Conservation (phyloP, 2,888 invertebrate genomes). For the Pammene aurita region DNA sequence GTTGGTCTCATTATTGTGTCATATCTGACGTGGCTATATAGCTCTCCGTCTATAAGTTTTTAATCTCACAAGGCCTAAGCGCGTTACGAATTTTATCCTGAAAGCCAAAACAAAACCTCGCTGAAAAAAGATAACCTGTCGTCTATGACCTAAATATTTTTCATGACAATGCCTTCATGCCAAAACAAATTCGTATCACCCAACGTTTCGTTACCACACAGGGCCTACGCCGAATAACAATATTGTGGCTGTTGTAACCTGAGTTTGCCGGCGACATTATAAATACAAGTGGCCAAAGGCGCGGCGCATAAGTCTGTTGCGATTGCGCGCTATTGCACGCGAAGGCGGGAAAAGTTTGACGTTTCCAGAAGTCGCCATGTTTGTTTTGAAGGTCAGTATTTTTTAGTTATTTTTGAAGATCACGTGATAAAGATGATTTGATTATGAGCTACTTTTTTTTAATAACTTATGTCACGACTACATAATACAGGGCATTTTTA, state of each 20-base stretch:
- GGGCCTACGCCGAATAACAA: slow-evolving; percentile 74
- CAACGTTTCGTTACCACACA: slow-evolving; percentile 71
- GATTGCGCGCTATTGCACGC: slow-evolving; percentile 61
- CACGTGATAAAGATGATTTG: neutral
- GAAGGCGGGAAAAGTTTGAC: slow-evolving; percentile 74
- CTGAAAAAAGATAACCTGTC: too few species aligned
- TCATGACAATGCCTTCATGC: slow-evolving; percentile 43
- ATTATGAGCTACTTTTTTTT: neutral
- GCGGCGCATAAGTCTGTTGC: slow-evolving; percentile 67
- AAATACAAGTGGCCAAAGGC: slow-evolving; percentile 71
- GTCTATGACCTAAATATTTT: slow-evolving; percentile 26
- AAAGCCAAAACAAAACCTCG: too few species aligned
- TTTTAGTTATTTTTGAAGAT: slow-evolving; percentile 19
- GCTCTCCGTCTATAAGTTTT: too few species aligned
- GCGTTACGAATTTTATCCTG: too few species aligned
- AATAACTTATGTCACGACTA: too few species aligned
- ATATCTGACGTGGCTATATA: too few species aligned
- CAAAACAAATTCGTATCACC: slow-evolving; percentile 48
- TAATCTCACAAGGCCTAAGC: too few species aligned
- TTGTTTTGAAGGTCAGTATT: slow-evolving; percentile 76
- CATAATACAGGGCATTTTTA: too few species aligned
- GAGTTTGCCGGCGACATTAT: slow-evolving; percentile 71
- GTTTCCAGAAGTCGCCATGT: slow-evolving; percentile 65
- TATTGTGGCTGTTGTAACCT: slow-evolving; percentile 69
- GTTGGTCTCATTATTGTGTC: too few species aligned